A percentile compares a stretch with the other conserved stretches of the same genome.
These are phyloP conservation scores for Rhabdophis nuchalis DNA, from an alignment of 2,797 vertebrate genomes.

Conservation along the genomic window DNA sequence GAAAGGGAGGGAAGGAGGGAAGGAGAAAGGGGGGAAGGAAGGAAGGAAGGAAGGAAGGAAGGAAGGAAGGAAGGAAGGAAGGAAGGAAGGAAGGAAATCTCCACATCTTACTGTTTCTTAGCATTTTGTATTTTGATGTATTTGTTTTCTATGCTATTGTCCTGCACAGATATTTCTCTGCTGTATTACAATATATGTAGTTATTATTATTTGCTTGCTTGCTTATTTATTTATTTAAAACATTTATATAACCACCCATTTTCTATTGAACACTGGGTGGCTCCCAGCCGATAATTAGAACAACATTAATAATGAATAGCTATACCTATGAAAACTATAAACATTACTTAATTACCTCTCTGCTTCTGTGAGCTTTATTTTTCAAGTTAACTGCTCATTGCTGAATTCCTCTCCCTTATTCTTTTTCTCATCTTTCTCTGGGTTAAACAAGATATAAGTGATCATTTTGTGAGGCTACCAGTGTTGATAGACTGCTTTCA, in stretches of 20 bases:
- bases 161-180: neutral
- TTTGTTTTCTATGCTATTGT: neutral
- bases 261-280: neutral
- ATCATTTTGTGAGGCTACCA: neutral
- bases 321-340: neutral
- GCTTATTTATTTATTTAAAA: neutral
- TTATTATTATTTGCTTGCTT: neutral
- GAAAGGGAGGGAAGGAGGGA: neutral
- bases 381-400: neutral
- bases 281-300: neutral
- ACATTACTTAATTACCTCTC: neutral
- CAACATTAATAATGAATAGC: neutral
- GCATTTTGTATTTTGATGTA: neutral
- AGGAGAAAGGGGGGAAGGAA: no score
- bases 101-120: constrained; percentile 1
- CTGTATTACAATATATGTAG: neutral
- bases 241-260: neutral
- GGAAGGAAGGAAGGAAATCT: neutral
- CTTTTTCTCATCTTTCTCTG: neutral
- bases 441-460: neutral
- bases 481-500: neutral
- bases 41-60: neutral
- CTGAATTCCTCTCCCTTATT: neutral
- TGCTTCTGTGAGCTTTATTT: neutral
- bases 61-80: neutral